These are phyloP conservation scores for Drosophila neonasuta DNA, from an alignment of 2,888 invertebrate genomes.

Conservation along the genomic window DNA sequence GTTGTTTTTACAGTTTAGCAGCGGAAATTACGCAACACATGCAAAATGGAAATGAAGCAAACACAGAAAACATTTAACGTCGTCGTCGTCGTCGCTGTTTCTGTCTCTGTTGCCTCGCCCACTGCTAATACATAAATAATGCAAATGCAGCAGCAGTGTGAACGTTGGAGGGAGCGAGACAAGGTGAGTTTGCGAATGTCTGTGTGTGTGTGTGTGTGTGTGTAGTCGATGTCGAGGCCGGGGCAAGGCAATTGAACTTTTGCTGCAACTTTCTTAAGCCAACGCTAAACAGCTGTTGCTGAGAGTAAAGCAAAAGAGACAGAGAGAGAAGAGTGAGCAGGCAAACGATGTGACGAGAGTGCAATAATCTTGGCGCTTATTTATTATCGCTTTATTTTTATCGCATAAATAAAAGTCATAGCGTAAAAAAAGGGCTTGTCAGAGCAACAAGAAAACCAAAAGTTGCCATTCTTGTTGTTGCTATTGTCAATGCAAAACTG, in stretches of 20 bases:
- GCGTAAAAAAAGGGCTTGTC: slow-evolving; percentile 75
- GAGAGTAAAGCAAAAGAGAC: not conserved
- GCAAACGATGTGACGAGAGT: slow-evolving; percentile 47
- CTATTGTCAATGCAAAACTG: slow-evolving; percentile 36
- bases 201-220: slow-evolving; percentile 4
- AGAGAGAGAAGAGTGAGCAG: slow-evolving; percentile 12
- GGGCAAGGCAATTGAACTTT: slow-evolving; percentile 74
- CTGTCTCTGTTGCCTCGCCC: slow-evolving; percentile 34
- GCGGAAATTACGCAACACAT: slow-evolving; percentile 75
- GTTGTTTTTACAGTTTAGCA: slow-evolving; percentile 38
- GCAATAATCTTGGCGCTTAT: slow-evolving; percentile 73
- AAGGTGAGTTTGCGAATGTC: slow-evolving; percentile 2
- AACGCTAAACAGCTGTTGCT: slow-evolving; percentile 67
- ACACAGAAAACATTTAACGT: slow-evolving; percentile 33
- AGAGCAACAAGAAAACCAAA: slow-evolving; percentile 35
- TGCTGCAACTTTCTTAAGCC: slow-evolving; percentile 67
- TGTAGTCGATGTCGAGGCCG: slow-evolving; percentile 35
- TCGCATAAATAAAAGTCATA: slow-evolving; percentile 74
- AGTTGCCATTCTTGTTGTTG: slow-evolving; percentile 11
- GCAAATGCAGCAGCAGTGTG: slow-evolving; percentile 59
- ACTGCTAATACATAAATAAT: slow-evolving; percentile 68
- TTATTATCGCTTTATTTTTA: slow-evolving; percentile 77
- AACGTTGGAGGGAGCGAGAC: slow-evolving; percentile 14
- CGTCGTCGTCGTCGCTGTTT: slow-evolving; percentile 36
- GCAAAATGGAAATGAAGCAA: slow-evolving; percentile 65